Base-by-base conservation (phyloP, 2,888 invertebrate species). In the Nomada ferruginata region DNA sequence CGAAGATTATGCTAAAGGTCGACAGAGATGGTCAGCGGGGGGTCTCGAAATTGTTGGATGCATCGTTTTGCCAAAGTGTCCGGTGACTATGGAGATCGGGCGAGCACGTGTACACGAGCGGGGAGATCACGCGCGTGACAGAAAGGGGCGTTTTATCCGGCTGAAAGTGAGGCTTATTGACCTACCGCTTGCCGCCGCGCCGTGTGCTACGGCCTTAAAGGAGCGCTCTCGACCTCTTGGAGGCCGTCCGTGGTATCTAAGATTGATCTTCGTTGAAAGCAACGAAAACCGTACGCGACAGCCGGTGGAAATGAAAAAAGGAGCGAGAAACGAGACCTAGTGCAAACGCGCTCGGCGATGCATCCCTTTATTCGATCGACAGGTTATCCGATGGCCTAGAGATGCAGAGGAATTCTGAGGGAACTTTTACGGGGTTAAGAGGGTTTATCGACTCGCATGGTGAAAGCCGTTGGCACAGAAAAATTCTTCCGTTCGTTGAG, bases 91-190 rank as follows among this genome's bases (percentile, higher is more conserved):
- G 5, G 13, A 44, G 44, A 70, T 72, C 52, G 66, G 23, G 23
- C 20, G 53, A 65, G 69, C 71, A 70, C 70, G 69, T 74, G 75
- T 71, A 64, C 26, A n/a, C 47, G 23, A 68, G 74, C 65, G 64
- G 76, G 59, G 55, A 10, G 69, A 76, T 73, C 63, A 20, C 61
- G 66, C 70, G 78, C 75, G 82, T 70, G 79, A 79, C 82, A 84
- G 85, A 87, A 87, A 87, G 74, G 80, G 85, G 79, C 83, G 87
- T 87, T 87, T 87, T 87, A 84, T 87, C 83, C 76, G 82, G 72
- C 78, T 75, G 65, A 87, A 82, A 85, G 79, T 70, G 85, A 85
- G 80, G 83, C 83, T 85, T 87, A 87, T 87, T 87, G 85, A 87
- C 83, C 85, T 83, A 85, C 78, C 83, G 82, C 75, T 74, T 79